Evolutionary conservation across 2,113 vertebrate species (phyloP), one percentile per base, ranked within the genome.

Genomic region (Emydura subglobosa): DNA sequence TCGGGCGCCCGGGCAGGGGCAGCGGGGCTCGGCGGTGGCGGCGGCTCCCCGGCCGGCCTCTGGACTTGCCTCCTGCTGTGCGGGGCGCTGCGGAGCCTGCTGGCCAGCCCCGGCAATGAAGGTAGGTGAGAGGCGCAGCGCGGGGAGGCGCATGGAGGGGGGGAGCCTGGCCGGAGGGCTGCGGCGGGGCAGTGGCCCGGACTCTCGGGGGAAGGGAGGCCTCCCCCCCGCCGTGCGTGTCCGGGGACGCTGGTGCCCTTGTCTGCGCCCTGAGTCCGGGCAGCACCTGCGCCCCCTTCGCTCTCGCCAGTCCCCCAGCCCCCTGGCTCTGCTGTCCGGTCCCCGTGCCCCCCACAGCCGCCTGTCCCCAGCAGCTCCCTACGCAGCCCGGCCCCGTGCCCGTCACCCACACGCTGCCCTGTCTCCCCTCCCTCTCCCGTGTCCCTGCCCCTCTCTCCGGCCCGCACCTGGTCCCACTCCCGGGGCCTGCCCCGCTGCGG

Each of bases 61-160:
- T 96, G 97, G 97, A 98, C 96, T 39, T 98, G 97, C 87, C 96
- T 97, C 11, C 55, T 96, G 25, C 96, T 97, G 55, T 97, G 97
- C 88, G 96, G 97, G 3, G 97, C 96, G 55, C 96, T 98, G 92
- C 97, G 97, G 95, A 98, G 98, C 80, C 96, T 98, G 86, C 91
- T 97, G 91, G 98, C 97, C 93, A 97, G 98, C 96, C 97, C 97
- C 47, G 97, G 97, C 93, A 98, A 95, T 72, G 97, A 98, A 98
- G 98, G 98, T 98, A 98, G 98, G 98, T 98, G 97, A 92, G 96
- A 49, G 87, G 74, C 51, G 65, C 44, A 2, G 8, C 19, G 54
- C 5, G 82, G 55, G 39, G 39, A 39, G 39, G 39, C 39, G 39
- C 39, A 39, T 39, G 39, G 3, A 39, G 39, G 39, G 39, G 57